A percentile compares a stretch with the other conserved stretches of the same genome.
Conservation (phyloP, 2,888 invertebrate species). For the Aelia acuminata region DNA sequence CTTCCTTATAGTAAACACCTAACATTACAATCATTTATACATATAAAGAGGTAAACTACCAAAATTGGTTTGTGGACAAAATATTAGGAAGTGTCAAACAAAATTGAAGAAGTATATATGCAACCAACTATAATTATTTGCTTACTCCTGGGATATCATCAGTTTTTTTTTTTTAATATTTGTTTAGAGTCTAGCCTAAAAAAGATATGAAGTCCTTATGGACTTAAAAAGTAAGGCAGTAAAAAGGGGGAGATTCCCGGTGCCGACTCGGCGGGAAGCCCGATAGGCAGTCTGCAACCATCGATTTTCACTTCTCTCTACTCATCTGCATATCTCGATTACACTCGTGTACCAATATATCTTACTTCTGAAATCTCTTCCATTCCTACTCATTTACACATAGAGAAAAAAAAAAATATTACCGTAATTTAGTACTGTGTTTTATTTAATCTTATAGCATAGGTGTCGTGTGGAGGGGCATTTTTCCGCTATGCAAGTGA, state of each 20-base stretch:
- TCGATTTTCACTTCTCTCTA: background rate
- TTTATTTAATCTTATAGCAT: background rate
- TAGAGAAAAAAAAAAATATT: background rate
- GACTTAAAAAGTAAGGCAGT: background rate
- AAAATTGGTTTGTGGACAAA: too few species aligned
- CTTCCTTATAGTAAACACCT: too few species aligned
- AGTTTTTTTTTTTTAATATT: too few species aligned
- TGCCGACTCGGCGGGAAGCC: conserved; percentile 24
- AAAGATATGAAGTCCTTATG: background rate
- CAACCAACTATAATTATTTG: too few species aligned
- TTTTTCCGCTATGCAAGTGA: conserved; percentile 1
- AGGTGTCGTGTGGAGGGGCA: background rate
- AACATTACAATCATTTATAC: too few species aligned
- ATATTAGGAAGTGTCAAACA: too few species aligned
- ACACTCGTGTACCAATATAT: background rate
- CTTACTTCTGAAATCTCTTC: background rate
- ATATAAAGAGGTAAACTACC: too few species aligned
- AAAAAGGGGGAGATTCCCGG: background rate
- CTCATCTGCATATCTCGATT: conserved; percentile 28
- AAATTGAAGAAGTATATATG: too few species aligned
- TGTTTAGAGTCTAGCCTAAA: too few species aligned
- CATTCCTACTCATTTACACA: background rate
- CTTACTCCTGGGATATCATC: too few species aligned
- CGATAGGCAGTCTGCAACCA: background rate
- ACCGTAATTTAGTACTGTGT: background rate